Percentiles rank a stretch among this genome's conserved stretches.
Evolutionary conservation across 2,797 vertebrate genomes (phyloP).

Genomic region (Morelia viridis): DNA sequence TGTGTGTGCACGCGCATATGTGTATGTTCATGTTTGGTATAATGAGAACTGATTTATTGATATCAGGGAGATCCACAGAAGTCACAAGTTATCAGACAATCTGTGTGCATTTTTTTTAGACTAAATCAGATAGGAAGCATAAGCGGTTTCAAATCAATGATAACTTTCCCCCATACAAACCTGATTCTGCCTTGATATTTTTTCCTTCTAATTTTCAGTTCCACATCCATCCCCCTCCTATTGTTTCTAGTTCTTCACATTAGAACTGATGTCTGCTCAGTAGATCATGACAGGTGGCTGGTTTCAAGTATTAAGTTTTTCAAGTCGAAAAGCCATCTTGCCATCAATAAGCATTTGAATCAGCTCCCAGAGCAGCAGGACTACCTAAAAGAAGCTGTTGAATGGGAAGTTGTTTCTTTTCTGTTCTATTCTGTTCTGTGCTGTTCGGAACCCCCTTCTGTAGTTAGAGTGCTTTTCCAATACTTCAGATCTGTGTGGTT

Average conservation of each 20-base stretch:
- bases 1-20: no score
- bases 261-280: constrained; percentile 42
- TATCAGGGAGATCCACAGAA: not conserved
- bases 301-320: constrained; percentile 51
- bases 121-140: constrained; percentile 29
- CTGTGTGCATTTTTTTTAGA: constrained; percentile 7
- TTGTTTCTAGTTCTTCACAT: constrained; percentile 33
- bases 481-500: constrained; percentile 14
- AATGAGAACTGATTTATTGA: not conserved
- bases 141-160: constrained; percentile 20
- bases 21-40: not conserved
- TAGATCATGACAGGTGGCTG: constrained; percentile 43
- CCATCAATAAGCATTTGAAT: constrained; percentile 46
- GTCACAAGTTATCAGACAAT: constrained; percentile 9
- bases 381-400: constrained; percentile 43
- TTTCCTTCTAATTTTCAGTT: not conserved
- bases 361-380: constrained; percentile 42
- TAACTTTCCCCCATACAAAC: constrained; percentile 23
- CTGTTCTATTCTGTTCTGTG: constrained; percentile 14
- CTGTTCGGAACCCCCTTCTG: constrained; percentile 27
- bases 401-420: constrained; percentile 34
- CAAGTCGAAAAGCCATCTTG: constrained; percentile 35
- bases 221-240: constrained; percentile 42
- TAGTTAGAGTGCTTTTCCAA: constrained; percentile 29
- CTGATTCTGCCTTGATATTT: constrained; percentile 32